Evolutionary conservation across 2,797 vertebrate genomes (phyloP), one percentile per base, ranked within the genome.

Genomic region (Hyperoplus immaculatus): DNA sequence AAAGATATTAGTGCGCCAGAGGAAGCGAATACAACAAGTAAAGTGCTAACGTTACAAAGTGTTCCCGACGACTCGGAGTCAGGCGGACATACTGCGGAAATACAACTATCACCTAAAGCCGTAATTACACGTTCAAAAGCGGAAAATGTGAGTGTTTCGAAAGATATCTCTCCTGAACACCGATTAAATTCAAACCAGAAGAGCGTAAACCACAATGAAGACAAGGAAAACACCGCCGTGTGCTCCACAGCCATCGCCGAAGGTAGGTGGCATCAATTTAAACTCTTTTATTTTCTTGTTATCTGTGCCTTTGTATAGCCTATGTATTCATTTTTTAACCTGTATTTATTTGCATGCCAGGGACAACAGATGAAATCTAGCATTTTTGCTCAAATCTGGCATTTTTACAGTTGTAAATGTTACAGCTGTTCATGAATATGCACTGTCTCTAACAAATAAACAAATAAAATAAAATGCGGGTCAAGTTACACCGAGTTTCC

Each of bases 191-290:
- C 68, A 4, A 60, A 65, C 21, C 53, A 67, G 8, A 4, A 45
- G 0, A 10, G 1, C 6, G 54, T n/a, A 5, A 63, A 65, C 43
- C 59, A n/a, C 14, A 6, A 9, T 1, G 82, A 84, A 2, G 85
- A 88, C 11, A 86, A 92, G 57, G 92, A 94, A 72, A 93, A 91
- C 65, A 9, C 68, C 57, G 15, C 69, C 3, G 0, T 66, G 10
- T 3, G 60, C 6, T n/a, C 74, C 1, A 42, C 68, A n/a, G 39
- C 13, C 51, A n/a, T 14, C 14, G 8, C 45, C n/a, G 1, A 62
- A 38, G 89, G 90, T 92, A 59, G 6, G 77, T 68, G 8, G 13
- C n/a, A 7, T 21, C 1, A 56, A 29, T 21, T 21, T 21, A 21
- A 21, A 21, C 21, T 21, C 21, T 21, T 21, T 21, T 21, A 21